Evolutionary conservation across 2,113 vertebrate species (phyloP).

Genomic region (Fulmarus glacialis): DNA sequence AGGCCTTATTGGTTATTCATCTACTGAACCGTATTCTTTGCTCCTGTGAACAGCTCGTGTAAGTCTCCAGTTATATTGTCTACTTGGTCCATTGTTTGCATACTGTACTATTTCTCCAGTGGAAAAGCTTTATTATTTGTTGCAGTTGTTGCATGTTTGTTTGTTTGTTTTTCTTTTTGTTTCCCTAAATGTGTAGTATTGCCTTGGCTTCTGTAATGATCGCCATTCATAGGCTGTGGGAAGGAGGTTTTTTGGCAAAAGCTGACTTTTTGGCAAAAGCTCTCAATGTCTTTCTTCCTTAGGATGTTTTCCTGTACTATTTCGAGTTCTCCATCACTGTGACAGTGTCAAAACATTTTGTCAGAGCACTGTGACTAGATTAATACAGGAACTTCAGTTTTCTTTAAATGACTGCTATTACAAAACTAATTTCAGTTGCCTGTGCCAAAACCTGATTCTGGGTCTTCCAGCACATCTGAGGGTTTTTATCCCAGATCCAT

Average conservation of each 20-base stretch:
- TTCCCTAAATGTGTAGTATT: not conserved
- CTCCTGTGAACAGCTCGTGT: not conserved
- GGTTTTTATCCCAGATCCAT: not conserved
- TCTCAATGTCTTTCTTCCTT: not conserved
- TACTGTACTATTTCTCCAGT: not conserved
- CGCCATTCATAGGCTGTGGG: accelerated
- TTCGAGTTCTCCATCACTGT: not conserved
- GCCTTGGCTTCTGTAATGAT: not conserved
- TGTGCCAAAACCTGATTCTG: not conserved
- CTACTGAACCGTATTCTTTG: not conserved
- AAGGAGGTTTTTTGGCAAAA: not conserved
- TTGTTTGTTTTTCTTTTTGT: not conserved
- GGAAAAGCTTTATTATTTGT: not conserved
- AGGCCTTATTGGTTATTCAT: not conserved
- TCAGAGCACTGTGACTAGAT: not conserved
- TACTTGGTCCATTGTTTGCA: not conserved
- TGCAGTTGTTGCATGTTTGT: not conserved
- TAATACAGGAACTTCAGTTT: not conserved
- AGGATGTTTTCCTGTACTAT: not conserved
- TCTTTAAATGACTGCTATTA: not conserved
- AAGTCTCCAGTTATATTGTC: not conserved
- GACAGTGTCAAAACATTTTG: not conserved
- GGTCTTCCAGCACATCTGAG: not conserved
- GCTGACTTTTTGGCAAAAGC: not conserved
- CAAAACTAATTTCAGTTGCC: not conserved